These are phyloP conservation scores for Heliconius charithonia DNA, from an alignment of 2,888 invertebrate species.

Conservation along the genomic window DNA sequence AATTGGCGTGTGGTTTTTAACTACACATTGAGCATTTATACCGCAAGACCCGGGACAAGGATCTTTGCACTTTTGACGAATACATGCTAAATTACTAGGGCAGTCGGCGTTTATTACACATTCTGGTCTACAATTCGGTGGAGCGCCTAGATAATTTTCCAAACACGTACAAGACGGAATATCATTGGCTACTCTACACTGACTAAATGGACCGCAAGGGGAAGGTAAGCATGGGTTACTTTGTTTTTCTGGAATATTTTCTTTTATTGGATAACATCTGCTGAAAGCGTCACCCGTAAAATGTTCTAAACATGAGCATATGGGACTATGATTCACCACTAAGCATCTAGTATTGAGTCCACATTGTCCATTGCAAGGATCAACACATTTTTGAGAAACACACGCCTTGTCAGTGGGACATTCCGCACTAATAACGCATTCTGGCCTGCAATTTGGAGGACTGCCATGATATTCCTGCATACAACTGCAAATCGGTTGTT, in stretches of 20 bases:
- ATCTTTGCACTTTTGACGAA: slow-evolving; percentile 89
- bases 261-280: slow-evolving; percentile 76
- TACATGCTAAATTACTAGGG: slow-evolving; percentile 88
- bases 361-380: slow-evolving; percentile 89
- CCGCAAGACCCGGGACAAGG: slow-evolving; percentile 93
- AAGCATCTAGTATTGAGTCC: slow-evolving; percentile 89
- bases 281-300: slow-evolving; percentile 87
- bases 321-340: slow-evolving; percentile 88
- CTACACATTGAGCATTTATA: slow-evolving; percentile 84
- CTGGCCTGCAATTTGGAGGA: slow-evolving; percentile 89
- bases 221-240: slow-evolving; percentile 85
- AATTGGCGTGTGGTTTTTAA: slow-evolving; percentile 89
- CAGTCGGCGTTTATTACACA: slow-evolving; percentile 90
- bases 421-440: slow-evolving; percentile 88
- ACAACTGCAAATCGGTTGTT: slow-evolving; percentile 89
- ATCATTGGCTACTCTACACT: slow-evolving; percentile 84
- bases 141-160: slow-evolving; percentile 87
- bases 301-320: slow-evolving; percentile 86
- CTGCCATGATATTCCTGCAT: slow-evolving; percentile 85
- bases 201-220: slow-evolving; percentile 87
- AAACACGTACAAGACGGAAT: slow-evolving; percentile 87
- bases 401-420: slow-evolving; percentile 87
- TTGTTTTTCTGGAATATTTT: slow-evolving; percentile 55
- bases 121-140: slow-evolving; percentile 88
- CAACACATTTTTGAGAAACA: slow-evolving; percentile 86